Evolutionary conservation across 2,797 vertebrate species (phyloP).

Genomic region (Antrozous pallidus): DNA sequence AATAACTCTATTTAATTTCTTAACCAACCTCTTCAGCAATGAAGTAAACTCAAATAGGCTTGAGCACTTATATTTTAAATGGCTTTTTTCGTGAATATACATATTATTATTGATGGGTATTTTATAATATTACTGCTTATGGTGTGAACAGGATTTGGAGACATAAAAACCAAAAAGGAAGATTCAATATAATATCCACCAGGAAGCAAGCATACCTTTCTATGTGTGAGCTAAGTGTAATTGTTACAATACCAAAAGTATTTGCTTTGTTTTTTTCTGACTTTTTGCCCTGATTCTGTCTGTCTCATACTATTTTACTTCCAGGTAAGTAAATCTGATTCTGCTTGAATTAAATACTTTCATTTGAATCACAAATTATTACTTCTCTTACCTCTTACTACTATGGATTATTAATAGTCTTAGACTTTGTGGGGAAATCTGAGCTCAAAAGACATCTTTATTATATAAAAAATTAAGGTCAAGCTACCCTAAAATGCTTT

Average conservation of each 20-base stretch:
- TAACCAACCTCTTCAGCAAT: conserved; percentile 69
- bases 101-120: conserved; percentile 74
- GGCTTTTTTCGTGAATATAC: conserved; percentile 58
- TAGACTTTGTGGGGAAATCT: background rate
- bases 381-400: background rate
- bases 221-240: background rate
- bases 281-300: background rate
- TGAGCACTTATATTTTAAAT: conserved; percentile 16
- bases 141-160: background rate
- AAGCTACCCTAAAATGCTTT: conserved; percentile 49
- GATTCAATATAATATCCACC: background rate
- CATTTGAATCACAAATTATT: conserved; percentile 51
- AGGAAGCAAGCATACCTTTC: background rate
- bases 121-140: conserved; percentile 60
- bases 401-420: background rate
- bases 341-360: background rate
- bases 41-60: conserved; percentile 50
- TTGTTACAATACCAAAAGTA: background rate
- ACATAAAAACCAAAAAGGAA: conserved; percentile 61
- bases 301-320: background rate
- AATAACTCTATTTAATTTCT: conserved; percentile 64
- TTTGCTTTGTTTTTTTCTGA: background rate
- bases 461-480: conserved; percentile 16
- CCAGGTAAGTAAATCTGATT: conserved; percentile 9
- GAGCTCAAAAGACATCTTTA: conserved; percentile 31